Evolutionary conservation across 2,113 vertebrate species (phyloP).

Genomic region (Etheostoma spectabile): DNA sequence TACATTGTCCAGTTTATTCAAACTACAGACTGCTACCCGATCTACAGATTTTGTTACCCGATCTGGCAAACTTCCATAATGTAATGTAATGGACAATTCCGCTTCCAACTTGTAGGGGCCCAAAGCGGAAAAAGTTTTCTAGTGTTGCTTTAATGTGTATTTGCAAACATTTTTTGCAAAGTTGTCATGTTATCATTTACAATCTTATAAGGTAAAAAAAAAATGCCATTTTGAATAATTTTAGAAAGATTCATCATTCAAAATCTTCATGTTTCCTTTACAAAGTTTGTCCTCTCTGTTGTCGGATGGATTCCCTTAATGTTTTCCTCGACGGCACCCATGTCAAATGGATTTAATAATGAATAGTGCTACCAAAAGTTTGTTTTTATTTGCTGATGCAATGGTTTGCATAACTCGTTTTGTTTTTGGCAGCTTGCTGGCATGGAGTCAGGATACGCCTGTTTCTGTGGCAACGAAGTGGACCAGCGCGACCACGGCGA

Average conservation of each 20-base stretch:
- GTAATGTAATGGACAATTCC: too few species aligned
- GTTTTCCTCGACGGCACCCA: neutral
- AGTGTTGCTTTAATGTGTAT: neutral
- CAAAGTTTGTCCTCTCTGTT: neutral
- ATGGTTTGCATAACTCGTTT: slow-evolving; percentile 41
- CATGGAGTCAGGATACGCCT: slow-evolving; percentile 97
- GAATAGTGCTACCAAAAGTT: slow-evolving; percentile 15
- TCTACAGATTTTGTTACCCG: too few species aligned
- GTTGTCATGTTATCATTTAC: neutral
- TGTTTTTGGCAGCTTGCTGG: slow-evolving; percentile 89
- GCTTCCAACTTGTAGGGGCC: too few species aligned
- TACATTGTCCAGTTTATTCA: too few species aligned
- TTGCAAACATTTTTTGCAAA: neutral
- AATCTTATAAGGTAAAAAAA: neutral
- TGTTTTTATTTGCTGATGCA: slow-evolving; percentile 38
- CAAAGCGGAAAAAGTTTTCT: too few species aligned
- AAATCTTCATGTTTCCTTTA: neutral
- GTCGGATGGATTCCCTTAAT: neutral
- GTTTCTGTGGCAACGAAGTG: slow-evolving; percentile 95
- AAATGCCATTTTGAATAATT: neutral
- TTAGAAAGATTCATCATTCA: neutral
- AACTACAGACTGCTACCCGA: too few species aligned
- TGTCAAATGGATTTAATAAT: slow-evolving; percentile 31
- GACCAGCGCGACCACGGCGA: slow-evolving; percentile 90
- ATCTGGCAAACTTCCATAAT: too few species aligned